Evolutionary conservation across 2,888 invertebrate genomes (phyloP).

Genomic region (Oegoconia quadripuncta): DNA sequence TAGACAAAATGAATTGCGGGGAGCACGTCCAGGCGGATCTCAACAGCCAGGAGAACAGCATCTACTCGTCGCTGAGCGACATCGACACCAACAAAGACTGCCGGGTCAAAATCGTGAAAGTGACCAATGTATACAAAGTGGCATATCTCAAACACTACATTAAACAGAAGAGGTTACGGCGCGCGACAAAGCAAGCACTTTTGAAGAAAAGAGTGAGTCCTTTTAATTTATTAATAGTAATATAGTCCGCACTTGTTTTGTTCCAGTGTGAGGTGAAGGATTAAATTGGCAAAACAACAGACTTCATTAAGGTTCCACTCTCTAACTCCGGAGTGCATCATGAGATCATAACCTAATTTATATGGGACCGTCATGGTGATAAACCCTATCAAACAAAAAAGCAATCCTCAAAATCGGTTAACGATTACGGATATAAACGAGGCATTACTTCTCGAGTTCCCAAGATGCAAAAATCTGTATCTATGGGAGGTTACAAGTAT

Average conservation of each 20-base stretch:
- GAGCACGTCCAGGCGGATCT: constrained; percentile 33
- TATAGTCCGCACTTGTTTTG: constrained; percentile 9
- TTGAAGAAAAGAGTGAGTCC: constrained; percentile 59
- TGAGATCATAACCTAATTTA: too few species aligned
- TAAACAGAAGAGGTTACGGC: constrained; percentile 57
- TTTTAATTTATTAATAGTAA: not conserved
- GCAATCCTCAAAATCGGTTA: too few species aligned
- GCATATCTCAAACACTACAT: constrained; percentile 64
- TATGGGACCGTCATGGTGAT: too few species aligned
- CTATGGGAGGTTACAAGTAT: too few species aligned
- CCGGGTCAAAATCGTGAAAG: constrained; percentile 61
- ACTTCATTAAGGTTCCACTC: too few species aligned
- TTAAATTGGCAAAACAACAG: not conserved
- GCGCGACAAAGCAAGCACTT: constrained; percentile 51
- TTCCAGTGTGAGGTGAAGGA: too few species aligned
- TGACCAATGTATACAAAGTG: constrained; percentile 67
- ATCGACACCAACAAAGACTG: constrained; percentile 46
- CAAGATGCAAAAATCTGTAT: too few species aligned
- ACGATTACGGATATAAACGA: too few species aligned
- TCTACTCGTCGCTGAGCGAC: constrained; percentile 50
- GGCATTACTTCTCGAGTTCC: too few species aligned
- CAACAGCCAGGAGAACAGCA: constrained; percentile 35
- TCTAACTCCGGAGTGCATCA: too few species aligned
- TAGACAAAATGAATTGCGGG: constrained; percentile 36
- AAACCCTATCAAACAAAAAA: too few species aligned